Evolutionary conservation across 2,113 vertebrate genomes (phyloP).

Genomic region (Panurus biarmicus): DNA sequence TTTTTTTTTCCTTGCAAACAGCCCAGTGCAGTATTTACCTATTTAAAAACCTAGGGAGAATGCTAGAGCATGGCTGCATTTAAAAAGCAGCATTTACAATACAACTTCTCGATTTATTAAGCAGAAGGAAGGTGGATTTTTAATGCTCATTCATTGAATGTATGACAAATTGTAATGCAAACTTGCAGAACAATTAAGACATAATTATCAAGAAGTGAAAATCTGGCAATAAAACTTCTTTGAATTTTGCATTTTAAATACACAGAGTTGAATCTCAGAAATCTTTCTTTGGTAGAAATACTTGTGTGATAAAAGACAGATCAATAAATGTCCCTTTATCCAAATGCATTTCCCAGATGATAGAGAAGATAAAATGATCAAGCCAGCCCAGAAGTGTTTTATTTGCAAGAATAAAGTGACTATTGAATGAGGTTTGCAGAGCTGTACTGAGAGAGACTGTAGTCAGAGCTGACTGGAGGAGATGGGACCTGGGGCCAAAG

Average conservation of each 20-base stretch:
- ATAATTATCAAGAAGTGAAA: conserved; percentile 18
- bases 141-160: background rate
- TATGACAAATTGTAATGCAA: background rate
- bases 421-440: background rate
- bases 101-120: background rate
- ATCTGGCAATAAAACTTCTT: conserved; percentile 22
- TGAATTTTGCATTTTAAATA: conserved; percentile 40
- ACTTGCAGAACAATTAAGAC: conserved; percentile 18
- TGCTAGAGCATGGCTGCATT: background rate
- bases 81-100: background rate
- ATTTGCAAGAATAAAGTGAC: background rate
- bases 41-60: background rate
- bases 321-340: conserved; percentile 21
- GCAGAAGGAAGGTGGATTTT: background rate
- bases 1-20: background rate
- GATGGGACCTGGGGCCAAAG: background rate
- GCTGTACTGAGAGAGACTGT: background rate
- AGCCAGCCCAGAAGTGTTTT: background rate
- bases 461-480: background rate
- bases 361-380: conserved; percentile 17
- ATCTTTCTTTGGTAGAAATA: conserved; percentile 14
- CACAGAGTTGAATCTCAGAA: background rate
- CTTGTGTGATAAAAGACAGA: conserved; percentile 30
- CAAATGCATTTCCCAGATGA: conserved; percentile 16
- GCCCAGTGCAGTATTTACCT: background rate